These are phyloP conservation scores for Pagrus major DNA, from an alignment of 2,113 vertebrate species.

Conservation along the genomic window DNA sequence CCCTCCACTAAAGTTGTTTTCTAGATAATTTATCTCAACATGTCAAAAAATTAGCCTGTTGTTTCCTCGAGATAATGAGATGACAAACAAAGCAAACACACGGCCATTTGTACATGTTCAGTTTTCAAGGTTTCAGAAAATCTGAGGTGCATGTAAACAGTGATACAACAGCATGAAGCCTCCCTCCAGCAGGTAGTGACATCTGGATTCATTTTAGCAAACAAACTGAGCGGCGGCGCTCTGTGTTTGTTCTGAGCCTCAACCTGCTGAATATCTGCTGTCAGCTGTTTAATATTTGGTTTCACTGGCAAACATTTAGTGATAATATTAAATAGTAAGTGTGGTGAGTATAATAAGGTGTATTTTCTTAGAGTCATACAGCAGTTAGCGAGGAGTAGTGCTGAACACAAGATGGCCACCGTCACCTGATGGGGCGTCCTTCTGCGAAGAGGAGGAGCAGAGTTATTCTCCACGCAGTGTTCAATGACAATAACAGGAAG, in stretches of 20 bases:
- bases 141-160: constrained; percentile 19
- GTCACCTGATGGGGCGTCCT: background rate
- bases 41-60: too few relatives aligned
- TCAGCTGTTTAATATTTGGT: constrained; percentile 50
- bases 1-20: too few relatives aligned
- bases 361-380: constrained; percentile 55
- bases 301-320: constrained; percentile 48
- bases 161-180: background rate
- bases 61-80: too few relatives aligned
- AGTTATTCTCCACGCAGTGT: background rate
- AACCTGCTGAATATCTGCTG: background rate
- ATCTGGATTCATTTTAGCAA: background rate
- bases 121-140: background rate
- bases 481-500: background rate
- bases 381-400: constrained; percentile 78
- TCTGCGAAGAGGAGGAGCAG: background rate
- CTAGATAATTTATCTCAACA: too few relatives aligned
- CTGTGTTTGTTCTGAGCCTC: background rate
- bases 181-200: background rate
- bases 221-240: too few relatives aligned
- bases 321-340: constrained; percentile 45
- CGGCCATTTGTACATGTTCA: too few relatives aligned
- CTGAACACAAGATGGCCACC: constrained; percentile 43
- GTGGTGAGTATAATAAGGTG: constrained; percentile 29
- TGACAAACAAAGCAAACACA: too few relatives aligned